Evolutionary conservation across 2,888 invertebrate genomes (phyloP), one percentile per base, ranked within the genome.

Genomic region (Ernsta delagoae): DNA sequence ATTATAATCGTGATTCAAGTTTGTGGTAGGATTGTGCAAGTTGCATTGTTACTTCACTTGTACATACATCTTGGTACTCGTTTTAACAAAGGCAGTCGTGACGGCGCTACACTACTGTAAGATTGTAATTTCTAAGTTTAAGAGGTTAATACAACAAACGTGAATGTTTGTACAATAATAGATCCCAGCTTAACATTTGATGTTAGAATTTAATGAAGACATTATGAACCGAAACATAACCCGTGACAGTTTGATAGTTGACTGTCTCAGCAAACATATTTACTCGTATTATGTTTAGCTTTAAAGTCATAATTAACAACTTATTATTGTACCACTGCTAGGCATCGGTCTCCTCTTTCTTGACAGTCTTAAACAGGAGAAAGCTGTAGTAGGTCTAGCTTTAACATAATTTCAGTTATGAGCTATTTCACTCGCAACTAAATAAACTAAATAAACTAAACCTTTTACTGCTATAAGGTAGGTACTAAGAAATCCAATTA

Each of bases 51-150:
- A 36, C 53, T 54, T 31, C 9, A 24, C 56, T 43, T n/a, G 43
- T 36, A 65, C 45, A 59, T 50, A 31, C 24, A 24, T 24, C 24
- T n/a, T 57, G 41, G 39, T 9, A 43, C 43, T n/a, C 65, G 45
- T 39, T 31, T 16, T 53, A 66, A 66, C 66, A 66, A 60, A 60
- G 53, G 41, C 65, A 9, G 53, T 66, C 66, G 66, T 66, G 66
- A 66, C 66, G 59, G 12, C 9, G 36, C 31, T 53, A 60, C 59
- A 54, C 66, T 66, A 60, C 60, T 54, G 60, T 60, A 41, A 66
- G 59, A 60, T 66, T 24, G 1, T 24, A 3, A 24, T 24, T 24
- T 24, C 36, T 50, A 9, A 59, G 36, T 48, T 36, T 66, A 53
- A 53, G 48, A 45, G 53, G 53, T 53, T 59, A 53, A 53, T 41